Conservation (phyloP, 2,888 invertebrate genomes). For the Elgonia sp. region DNA sequence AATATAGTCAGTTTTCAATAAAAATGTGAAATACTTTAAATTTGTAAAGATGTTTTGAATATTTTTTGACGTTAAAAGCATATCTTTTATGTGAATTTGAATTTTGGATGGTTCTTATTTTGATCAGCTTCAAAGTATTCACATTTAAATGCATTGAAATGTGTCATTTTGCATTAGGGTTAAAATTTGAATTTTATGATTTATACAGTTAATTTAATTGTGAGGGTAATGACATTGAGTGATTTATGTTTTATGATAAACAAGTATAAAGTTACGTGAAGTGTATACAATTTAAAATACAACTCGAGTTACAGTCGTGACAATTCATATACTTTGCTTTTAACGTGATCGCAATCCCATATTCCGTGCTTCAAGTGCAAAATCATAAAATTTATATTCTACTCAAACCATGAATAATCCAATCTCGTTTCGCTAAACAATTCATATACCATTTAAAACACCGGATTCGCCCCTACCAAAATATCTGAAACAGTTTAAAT, state of each 20-base stretch:
- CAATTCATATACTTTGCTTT: slow-evolving; percentile 29
- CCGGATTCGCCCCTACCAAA: neutral
- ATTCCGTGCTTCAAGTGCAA: slow-evolving; percentile 28
- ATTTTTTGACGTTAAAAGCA: too few species aligned
- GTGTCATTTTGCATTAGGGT: too few species aligned
- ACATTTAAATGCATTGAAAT: too few species aligned
- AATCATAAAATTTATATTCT: slow-evolving; percentile 31
- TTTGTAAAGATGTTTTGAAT: too few species aligned
- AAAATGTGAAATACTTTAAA: too few species aligned
- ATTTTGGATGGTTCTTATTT: too few species aligned
- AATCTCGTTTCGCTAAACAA: slow-evolving; percentile 21
- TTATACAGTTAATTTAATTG: too few species aligned
- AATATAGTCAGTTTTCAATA: too few species aligned
- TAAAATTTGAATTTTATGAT: too few species aligned
- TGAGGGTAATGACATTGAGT: too few species aligned
- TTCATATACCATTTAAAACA: slow-evolving; percentile 15
- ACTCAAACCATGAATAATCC: slow-evolving; percentile 20
- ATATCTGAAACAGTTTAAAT: neutral
- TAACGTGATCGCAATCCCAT: slow-evolving; percentile 25
- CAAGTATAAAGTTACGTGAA: neutral
- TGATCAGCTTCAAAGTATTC: too few species aligned
- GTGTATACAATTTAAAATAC: slow-evolving; percentile 7
- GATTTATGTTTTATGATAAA: neutral
- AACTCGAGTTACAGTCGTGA: slow-evolving; percentile 11
- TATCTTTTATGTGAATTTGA: too few species aligned